A percentile compares a stretch with the other conserved stretches of the same genome.
These are phyloP conservation scores for Rhinoderma darwinii DNA, from an alignment of 2,113 vertebrate species.

Conservation along the genomic window DNA sequence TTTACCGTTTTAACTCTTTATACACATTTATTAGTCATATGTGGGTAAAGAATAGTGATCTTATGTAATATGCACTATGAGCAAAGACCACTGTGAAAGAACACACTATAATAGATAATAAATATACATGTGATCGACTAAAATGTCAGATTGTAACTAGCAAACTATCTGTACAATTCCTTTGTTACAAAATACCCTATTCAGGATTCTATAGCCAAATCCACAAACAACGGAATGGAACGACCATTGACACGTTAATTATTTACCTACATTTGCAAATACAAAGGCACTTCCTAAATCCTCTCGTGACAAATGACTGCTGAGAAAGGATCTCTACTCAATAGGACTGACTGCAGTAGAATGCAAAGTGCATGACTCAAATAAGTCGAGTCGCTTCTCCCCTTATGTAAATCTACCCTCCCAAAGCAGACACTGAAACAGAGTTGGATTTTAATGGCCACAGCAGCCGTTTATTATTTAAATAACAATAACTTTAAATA, in stretches of 20 bases:
- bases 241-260: conserved; percentile 5
- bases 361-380: background rate
- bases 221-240: background rate
- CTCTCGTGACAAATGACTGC: background rate
- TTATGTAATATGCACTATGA: no score
- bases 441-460: no score
- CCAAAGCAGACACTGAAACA: no score
- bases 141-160: background rate
- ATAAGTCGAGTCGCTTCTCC: no score
- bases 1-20: no score
- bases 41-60: no score
- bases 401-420: no score
- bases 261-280: conserved; percentile 46
- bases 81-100: no score
- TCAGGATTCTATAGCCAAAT: conserved; percentile 8
- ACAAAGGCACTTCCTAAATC: conserved; percentile 28
- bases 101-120: background rate
- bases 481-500: no score
- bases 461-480: no score
- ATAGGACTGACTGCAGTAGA: background rate
- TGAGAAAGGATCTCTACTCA: background rate
- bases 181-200: background rate
- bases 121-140: background rate
- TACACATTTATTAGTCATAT: no score
- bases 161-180: background rate